These are phyloP conservation scores for Cottus gobio DNA, from an alignment of 2,113 vertebrate species.

Conservation along the genomic window DNA sequence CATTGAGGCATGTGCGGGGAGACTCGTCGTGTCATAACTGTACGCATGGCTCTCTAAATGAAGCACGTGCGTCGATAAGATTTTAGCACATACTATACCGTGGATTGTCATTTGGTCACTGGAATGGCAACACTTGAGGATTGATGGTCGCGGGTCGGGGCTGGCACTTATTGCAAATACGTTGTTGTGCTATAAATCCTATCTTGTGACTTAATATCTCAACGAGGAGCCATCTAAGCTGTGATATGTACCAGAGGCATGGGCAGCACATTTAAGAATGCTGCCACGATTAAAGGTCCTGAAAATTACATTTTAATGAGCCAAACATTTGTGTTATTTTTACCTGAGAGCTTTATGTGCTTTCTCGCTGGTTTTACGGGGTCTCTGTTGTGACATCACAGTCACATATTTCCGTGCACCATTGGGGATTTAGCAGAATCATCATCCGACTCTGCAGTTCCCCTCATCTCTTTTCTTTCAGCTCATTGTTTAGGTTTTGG, in stretches of 20 bases:
- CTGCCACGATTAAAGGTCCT: background rate
- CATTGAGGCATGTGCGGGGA: conserved; percentile 29
- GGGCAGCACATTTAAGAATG: background rate
- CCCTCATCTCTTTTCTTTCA: background rate
- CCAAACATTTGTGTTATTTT: background rate
- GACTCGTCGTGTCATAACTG: conserved; percentile 14
- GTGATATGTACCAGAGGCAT: conserved; percentile 7
- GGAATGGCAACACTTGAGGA: background rate
- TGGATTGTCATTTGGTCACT: background rate
- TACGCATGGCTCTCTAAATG: background rate
- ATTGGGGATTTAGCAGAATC: background rate
- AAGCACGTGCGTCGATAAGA: background rate
- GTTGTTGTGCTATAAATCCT: conserved; percentile 19
- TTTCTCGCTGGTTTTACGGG: background rate
- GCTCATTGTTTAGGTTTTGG: background rate
- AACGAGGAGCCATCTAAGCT: background rate
- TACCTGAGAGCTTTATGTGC: background rate
- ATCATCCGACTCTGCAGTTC: background rate
- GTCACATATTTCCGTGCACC: background rate
- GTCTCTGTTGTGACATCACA: background rate
- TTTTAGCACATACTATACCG: background rate
- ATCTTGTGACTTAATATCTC: conserved; percentile 23
- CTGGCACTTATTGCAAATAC: background rate
- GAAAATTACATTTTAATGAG: background rate
- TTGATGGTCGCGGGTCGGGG: background rate